Evolutionary conservation across 2,113 vertebrate species (phyloP), one percentile per base, ranked within the genome.

Genomic region (Lamprologus sp.): DNA sequence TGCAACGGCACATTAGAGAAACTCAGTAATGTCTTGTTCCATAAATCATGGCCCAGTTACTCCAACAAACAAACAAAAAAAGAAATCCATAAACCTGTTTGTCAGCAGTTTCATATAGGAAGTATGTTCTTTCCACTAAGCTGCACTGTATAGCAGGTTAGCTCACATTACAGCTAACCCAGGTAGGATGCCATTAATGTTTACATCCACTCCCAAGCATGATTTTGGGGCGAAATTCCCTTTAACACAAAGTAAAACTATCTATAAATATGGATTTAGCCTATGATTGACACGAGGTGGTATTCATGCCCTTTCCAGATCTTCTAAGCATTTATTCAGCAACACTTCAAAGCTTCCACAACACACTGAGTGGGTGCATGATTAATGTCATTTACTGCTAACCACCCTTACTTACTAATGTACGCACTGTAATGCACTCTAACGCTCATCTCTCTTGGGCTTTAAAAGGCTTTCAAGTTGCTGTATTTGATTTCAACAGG

Each of bases 371-470:
- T 86, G 84, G 88, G 58, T 88, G 90, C 88, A 79, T 93, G 89
- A 94, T 93, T 92, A 91, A 93, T 92, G 91, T 90, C 49, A 92
- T 93, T 95, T 92, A 77, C 88, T 15, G 21, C 89, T 91, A 90
- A 93, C 90, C 91, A 87, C 53, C 70, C 92, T 84, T 83, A 89
- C 84, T 90, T 90, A 83, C 87, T 89, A 90, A 91, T 90, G 90
- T 70, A 79, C 33, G 28, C 87, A 53, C 90, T 47, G 88, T 94
- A 93, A 92, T 92, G 88, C 84, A 85, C 87, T 86, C 84, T 60
- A 91, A 89, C 87, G 35, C 87, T 83, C 85, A 33, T 56, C 90
- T 90, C 90, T 82, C 90, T 55, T 54, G 82, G 83, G 90, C 65
- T 90, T 91, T 90, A 82, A 91, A 92, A 87, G 65, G 90, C 90